Percentiles rank a stretch among this genome's conserved stretches.
phyloP scores from a whole-genome alignment of 2,888 invertebrate genomes.

The Lasioglossum villosulum region DNA sequence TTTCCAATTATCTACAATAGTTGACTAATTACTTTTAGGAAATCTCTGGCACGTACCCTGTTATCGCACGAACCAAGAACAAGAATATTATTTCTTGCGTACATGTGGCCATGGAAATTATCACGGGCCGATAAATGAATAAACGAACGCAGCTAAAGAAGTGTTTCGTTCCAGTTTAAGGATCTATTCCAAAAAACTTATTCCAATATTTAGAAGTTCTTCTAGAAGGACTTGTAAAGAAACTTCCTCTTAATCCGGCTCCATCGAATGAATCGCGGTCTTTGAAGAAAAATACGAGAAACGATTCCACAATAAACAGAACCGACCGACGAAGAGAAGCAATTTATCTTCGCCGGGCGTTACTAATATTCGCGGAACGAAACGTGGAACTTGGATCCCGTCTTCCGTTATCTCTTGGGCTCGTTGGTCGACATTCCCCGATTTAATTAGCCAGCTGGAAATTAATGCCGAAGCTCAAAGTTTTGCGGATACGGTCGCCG shows the following conservation, averaged over 20 bases:
- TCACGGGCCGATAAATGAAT: too few relatives aligned
- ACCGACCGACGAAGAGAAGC: not conserved
- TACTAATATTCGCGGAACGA: not conserved
- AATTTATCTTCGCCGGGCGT: not conserved
- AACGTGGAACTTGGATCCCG: not conserved
- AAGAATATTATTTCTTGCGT: too few relatives aligned
- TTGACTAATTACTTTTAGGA: too few relatives aligned
- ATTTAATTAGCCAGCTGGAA: not conserved
- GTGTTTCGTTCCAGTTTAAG: too few relatives aligned
- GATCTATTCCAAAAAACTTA: too few relatives aligned
- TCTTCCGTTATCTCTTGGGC: not conserved
- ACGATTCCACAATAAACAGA: not conserved
- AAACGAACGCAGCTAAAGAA: too few relatives aligned
- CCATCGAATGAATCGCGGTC: not conserved
- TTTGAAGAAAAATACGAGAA: not conserved
- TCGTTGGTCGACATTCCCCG: not conserved
- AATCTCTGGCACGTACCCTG: too few relatives aligned
- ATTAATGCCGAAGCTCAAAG: slow-evolving; percentile 9
- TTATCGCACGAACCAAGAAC: too few relatives aligned
- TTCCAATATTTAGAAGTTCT: too few relatives aligned
- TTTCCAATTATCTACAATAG: too few relatives aligned
- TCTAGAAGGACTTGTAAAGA: too few relatives aligned
- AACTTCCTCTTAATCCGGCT: not conserved
- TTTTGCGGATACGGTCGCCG: not conserved
- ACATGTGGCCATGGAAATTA: too few relatives aligned